Conservation (phyloP, 2,888 invertebrate species). For the Tachina grossa region DNA sequence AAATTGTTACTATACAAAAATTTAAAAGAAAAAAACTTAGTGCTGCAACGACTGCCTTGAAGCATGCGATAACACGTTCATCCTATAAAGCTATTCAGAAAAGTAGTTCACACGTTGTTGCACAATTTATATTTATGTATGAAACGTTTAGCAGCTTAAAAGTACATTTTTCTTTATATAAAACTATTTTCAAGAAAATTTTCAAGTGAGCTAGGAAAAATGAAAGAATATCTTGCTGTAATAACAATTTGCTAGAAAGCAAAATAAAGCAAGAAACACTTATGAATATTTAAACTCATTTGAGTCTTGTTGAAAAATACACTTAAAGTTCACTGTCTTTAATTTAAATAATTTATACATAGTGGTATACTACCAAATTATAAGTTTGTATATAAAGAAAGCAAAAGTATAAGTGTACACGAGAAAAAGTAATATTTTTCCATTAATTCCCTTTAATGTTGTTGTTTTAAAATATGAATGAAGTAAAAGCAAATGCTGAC, state of each 20-base stretch:
- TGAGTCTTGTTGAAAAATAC: too few species aligned
- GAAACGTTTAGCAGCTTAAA: constrained; percentile 75
- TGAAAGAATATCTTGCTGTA: background rate
- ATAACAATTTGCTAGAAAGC: background rate
- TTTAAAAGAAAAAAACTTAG: background rate
- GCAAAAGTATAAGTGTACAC: too few species aligned
- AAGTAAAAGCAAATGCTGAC: too few species aligned
- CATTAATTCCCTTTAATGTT: too few species aligned
- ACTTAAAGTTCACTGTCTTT: too few species aligned
- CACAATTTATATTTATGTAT: constrained; percentile 79
- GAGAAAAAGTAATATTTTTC: too few species aligned
- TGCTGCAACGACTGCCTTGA: background rate
- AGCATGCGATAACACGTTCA: constrained; percentile 19
- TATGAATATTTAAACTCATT: too few species aligned
- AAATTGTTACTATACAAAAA: background rate
- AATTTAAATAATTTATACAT: too few species aligned
- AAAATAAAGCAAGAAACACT: background rate
- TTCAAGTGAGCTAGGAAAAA: background rate
- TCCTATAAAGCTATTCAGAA: constrained; percentile 75
- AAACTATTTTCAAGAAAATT: background rate
- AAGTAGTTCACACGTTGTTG: constrained; percentile 80
- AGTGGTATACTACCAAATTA: too few species aligned
- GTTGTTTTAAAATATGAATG: too few species aligned
- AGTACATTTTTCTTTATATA: constrained; percentile 6
- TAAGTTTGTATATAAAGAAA: too few species aligned